Conservation (phyloP, 2,888 invertebrate genomes). For the Mythimna ferrago region DNA sequence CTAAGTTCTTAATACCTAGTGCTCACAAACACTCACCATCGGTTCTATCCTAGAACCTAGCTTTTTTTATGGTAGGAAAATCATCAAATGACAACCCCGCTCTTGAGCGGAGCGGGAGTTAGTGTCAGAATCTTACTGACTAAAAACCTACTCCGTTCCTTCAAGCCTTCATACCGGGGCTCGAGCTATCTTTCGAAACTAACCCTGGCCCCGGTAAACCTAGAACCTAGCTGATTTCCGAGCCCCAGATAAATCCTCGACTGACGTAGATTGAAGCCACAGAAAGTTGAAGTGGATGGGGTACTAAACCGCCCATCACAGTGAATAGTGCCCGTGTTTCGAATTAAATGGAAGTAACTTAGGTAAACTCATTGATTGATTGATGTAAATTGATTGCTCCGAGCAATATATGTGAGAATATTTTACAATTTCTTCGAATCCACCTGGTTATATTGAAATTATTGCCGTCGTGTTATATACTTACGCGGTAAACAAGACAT, state of each 20-base stretch:
- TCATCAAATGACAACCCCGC: too few relatives aligned
- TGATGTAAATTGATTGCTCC: constrained; percentile 74
- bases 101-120: too few relatives aligned
- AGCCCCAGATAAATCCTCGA: constrained; percentile 50
- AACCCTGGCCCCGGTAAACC: too few relatives aligned
- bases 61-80: too few relatives aligned
- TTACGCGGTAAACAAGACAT: background rate
- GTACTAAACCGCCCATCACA: constrained; percentile 68
- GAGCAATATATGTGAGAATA: constrained; percentile 64
- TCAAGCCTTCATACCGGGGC: too few relatives aligned
- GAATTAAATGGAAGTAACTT: constrained; percentile 72
- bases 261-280: constrained; percentile 74
- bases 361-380: constrained; percentile 71
- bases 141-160: too few relatives aligned
- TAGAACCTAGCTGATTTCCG: constrained; percentile 33
- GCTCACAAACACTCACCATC: background rate
- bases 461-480: constrained; percentile 23
- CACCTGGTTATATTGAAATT: constrained; percentile 19
- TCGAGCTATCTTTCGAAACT: too few relatives aligned
- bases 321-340: constrained; percentile 71
- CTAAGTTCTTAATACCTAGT: background rate
- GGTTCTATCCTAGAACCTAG: constrained; percentile 10
- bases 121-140: too few relatives aligned
- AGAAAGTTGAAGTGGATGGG: constrained; percentile 65
- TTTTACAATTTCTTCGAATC: constrained; percentile 47